Evolutionary conservation across 1,140 invertebrate species (phyloP).

Genomic region (Cotesia glomerata): DNA sequence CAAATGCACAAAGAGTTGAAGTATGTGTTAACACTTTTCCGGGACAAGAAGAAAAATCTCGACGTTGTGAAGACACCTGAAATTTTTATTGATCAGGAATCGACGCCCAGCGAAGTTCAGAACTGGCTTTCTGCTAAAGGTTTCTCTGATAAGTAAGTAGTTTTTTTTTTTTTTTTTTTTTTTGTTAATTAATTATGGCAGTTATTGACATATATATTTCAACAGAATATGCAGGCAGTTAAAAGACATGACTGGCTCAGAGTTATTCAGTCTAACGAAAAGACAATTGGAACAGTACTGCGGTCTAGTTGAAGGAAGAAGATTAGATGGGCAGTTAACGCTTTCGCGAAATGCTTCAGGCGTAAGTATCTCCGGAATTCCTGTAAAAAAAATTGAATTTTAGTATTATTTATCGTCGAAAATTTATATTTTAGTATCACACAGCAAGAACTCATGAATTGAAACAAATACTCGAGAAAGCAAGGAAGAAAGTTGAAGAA

Average conservation of each 20-base stretch:
- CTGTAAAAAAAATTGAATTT: neutral
- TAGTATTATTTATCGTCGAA: constrained; percentile 19
- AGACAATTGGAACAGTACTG: constrained; percentile 73
- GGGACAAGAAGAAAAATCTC: constrained; percentile 66
- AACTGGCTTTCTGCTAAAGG: constrained; percentile 78
- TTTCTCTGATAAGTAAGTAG: constrained; percentile 67
- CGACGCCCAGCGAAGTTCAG: constrained; percentile 71
- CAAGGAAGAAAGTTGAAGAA: constrained; percentile 68
- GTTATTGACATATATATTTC: constrained; percentile 7
- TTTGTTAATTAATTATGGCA: neutral
- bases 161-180: neutral
- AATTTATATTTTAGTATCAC: constrained; percentile 66
- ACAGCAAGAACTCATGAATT: constrained; percentile 72
- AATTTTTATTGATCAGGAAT: constrained; percentile 73
- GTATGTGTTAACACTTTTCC: constrained; percentile 68
- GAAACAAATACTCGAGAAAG: constrained; percentile 70
- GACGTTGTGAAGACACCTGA: constrained; percentile 75
- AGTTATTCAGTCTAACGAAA: constrained; percentile 73
- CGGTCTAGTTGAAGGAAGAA: constrained; percentile 73
- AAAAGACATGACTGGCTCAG: constrained; percentile 71
- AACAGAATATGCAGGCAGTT: constrained; percentile 68
- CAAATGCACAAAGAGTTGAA: constrained; percentile 76
- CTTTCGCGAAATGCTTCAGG: constrained; percentile 78
- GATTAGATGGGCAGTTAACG: constrained; percentile 77
- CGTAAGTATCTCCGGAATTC: constrained; percentile 63